A percentile compares a stretch with the other conserved stretches of the same genome.
Conservation (phyloP, 2,888 invertebrate species). For the Drosophila robusta region DNA sequence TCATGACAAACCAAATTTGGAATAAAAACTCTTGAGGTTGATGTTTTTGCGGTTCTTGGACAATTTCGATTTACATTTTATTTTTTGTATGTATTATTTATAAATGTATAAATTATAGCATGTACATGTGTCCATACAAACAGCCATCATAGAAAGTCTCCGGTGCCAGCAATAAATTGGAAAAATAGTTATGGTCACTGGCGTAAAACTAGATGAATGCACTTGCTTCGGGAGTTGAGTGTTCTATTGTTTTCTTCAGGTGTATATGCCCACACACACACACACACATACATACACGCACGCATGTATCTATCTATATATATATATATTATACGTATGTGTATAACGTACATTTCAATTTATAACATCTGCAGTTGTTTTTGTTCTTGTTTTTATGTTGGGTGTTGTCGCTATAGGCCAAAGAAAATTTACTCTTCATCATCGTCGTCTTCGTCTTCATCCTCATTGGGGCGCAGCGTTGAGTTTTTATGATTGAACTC, state of each 20-base stretch:
- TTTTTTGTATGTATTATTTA: slow-evolving; percentile 24
- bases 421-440: slow-evolving; percentile 64
- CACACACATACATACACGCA: not conserved
- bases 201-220: slow-evolving; percentile 16
- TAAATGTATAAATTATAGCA: slow-evolving; percentile 40
- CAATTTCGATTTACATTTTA: slow-evolving; percentile 21
- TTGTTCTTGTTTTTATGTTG: slow-evolving; percentile 12
- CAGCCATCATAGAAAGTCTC: slow-evolving; percentile 9
- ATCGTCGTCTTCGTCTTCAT: slow-evolving; percentile 65
- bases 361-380: slow-evolving; percentile 24
- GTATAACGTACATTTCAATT: slow-evolving; percentile 38
- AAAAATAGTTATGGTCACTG: slow-evolving; percentile 4
- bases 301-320: not conserved
- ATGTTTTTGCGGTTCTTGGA: not conserved
- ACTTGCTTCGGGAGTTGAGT: slow-evolving; percentile 1
- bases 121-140: slow-evolving; percentile 18
- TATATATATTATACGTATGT: slow-evolving; percentile 12
- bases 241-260: slow-evolving; percentile 18
- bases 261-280: slow-evolving; percentile 8
- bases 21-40: too few species aligned
- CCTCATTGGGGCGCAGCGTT: slow-evolving; percentile 59
- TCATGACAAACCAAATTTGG: too few species aligned
- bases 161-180: slow-evolving; percentile 6
- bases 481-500: slow-evolving; percentile 81
- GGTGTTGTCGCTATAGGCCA: slow-evolving; percentile 10